Conservation (phyloP, 1,140 invertebrate genomes). For the Chelonus insularis region DNA sequence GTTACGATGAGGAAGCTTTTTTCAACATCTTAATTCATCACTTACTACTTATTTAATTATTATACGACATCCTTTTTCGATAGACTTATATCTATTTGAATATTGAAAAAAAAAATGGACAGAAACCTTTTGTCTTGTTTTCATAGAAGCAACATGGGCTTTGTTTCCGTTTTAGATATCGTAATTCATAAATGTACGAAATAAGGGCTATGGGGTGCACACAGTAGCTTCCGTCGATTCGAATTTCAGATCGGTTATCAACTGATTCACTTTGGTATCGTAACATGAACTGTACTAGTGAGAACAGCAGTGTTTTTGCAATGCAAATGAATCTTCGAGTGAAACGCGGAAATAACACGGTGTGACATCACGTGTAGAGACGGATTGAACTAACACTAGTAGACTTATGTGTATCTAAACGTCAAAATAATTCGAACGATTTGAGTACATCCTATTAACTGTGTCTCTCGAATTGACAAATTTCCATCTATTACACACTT, state of each 20-base stretch:
- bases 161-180: neutral
- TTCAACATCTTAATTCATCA: no score
- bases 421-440: conserved; percentile 1
- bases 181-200: conserved; percentile 1
- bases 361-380: conserved; percentile 22
- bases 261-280: conserved; percentile 22
- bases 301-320: conserved; percentile 41
- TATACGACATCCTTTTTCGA: neutral
- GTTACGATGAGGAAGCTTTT: neutral
- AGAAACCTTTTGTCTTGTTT: neutral
- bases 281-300: neutral
- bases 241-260: conserved; percentile 37
- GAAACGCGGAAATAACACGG: conserved; percentile 28
- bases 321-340: conserved; percentile 44
- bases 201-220: neutral
- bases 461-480: no score
- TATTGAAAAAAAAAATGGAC: neutral
- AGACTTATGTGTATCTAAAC: neutral
- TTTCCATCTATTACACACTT: no score
- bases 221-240: conserved; percentile 28
- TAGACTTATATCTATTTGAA: neutral
- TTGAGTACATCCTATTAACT: neutral
- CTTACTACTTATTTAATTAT: no score
- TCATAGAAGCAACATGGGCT: neutral
- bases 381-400: neutral